Percentiles rank a stretch among this genome's conserved stretches.
phyloP scores from a whole-genome alignment of 92 coral and sea anemone genomes.

The Porites rus region DNA sequence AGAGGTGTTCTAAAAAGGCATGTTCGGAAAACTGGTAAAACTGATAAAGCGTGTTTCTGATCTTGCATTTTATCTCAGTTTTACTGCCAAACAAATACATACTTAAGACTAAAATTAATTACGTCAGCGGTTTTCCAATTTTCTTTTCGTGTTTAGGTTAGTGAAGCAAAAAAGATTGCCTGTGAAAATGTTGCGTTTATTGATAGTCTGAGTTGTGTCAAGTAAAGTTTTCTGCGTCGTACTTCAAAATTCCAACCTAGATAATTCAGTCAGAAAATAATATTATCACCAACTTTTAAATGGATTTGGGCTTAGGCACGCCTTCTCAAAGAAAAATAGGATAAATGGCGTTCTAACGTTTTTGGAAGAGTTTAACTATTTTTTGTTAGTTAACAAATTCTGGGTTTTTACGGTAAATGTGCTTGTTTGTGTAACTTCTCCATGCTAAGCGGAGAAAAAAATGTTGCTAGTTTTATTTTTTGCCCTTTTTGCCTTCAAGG shows the following conservation, averaged over 20 bases:
- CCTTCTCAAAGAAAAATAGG: not conserved
- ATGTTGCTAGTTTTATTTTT: not conserved
- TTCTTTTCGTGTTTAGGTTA: not conserved
- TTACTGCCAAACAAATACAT: conserved; percentile 2
- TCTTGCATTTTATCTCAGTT: not conserved
- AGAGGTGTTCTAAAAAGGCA: too few relatives aligned
- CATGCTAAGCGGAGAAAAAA: not conserved
- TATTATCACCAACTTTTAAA: not conserved
- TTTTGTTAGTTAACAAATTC: not conserved
- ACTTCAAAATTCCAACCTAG: not conserved
- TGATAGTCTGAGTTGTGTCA: not conserved
- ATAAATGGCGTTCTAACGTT: not conserved
- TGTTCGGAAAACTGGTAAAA: not conserved
- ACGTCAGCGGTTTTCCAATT: conserved; percentile 15
- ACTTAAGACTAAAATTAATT: not conserved
- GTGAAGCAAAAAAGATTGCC: not conserved
- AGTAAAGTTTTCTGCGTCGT: not conserved
- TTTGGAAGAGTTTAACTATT: not conserved
- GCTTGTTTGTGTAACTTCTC: not conserved
- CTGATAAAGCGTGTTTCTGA: conserved; percentile 20
- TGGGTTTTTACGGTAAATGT: not conserved
- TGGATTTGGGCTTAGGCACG: not conserved
- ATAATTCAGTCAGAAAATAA: not conserved
- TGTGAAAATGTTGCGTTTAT: not conserved
- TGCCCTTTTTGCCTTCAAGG: not conserved